phyloP scores from a whole-genome alignment of 1,140 invertebrate species.

The Halesus radiatus region DNA sequence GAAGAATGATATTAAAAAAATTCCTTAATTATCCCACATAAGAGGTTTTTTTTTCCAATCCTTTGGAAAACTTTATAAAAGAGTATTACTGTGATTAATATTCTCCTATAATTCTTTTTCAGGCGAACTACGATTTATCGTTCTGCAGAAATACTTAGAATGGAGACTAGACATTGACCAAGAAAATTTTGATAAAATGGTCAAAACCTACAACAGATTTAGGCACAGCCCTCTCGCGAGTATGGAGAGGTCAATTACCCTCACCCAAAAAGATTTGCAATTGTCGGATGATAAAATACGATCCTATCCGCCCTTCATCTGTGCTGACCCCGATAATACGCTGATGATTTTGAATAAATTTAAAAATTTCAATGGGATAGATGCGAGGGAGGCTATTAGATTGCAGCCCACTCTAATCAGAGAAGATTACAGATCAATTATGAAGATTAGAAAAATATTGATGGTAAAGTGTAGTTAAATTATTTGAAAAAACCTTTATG shows the following conservation, averaged over 20 bases:
- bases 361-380: slow-evolving; percentile 6
- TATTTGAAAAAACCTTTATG: no score
- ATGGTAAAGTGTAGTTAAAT: background rate
- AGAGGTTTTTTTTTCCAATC: no score
- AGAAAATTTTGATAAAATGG: slow-evolving; percentile 9
- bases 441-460: slow-evolving; percentile 11
- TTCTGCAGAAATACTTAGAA: slow-evolving; percentile 27
- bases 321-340: slow-evolving; percentile 17
- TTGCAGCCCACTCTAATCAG: background rate
- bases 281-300: slow-evolving; percentile 29
- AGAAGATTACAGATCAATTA: background rate
- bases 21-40: no score
- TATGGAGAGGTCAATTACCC: slow-evolving; percentile 3
- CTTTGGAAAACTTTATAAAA: no score
- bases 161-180: slow-evolving; percentile 12
- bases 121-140: slow-evolving; percentile 22
- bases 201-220: slow-evolving; percentile 5
- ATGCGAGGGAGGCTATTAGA: background rate
- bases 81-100: no score
- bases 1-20: no score
- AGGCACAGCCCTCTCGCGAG: slow-evolving; percentile 3
- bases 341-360: slow-evolving; percentile 18
- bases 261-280: slow-evolving; percentile 6
- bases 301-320: background rate
- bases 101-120: background rate